Evolutionary conservation across 1,140 invertebrate genomes (phyloP), one percentile per base, ranked within the genome.

Genomic region (Hyposmocoma kahamanoa): DNA sequence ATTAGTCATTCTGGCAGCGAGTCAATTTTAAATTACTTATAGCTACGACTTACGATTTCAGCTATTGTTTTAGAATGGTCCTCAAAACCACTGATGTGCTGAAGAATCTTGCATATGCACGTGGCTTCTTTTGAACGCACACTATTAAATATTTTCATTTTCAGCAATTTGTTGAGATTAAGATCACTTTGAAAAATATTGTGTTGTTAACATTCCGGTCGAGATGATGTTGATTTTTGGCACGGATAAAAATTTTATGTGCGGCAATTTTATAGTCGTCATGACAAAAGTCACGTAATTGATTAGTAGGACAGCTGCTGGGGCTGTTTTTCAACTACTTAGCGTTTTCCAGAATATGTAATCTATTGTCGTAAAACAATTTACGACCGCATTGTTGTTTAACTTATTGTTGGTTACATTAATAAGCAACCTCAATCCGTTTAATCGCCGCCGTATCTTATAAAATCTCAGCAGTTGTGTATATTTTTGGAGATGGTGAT

Each of bases 1-100:
- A 81, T 83, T 83, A 79, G 76, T 81, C 75, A 81, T 72, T 74
- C 59, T 83, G 79, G 79, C 79, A 77, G 43, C 55, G 66, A 62
- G 53, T 79, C 77, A 81, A 80, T 49, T 57, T 74, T 67, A 78
- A 79, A 73, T 76, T 76, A 41, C 32, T 36, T 41, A 74, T 62
- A 65, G 61, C 55, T 49, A 59, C 53, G 48, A 60, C 45, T 63
- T 66, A 59, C 60, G 47, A 67, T 62, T 67, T 62, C 55, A 48
- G 52, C 71, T 64, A 78, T 81, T 77, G 74, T 79, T 68, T 68
- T 39, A 70, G 58, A 64, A 59, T 60, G 52, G 50, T 62, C 56
- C 48, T 72, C 69, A 71, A 65, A 56, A 67, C 41, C 54, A 28
- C 62, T 51, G 62, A 77, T 75, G 67, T 62, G 53, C 41, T 47